Evolutionary conservation across 30 jellyfish, hydroid and myxozoan genomes (phyloP).

Genomic region (Aurelia aurita complex sp. Pacific): DNA sequence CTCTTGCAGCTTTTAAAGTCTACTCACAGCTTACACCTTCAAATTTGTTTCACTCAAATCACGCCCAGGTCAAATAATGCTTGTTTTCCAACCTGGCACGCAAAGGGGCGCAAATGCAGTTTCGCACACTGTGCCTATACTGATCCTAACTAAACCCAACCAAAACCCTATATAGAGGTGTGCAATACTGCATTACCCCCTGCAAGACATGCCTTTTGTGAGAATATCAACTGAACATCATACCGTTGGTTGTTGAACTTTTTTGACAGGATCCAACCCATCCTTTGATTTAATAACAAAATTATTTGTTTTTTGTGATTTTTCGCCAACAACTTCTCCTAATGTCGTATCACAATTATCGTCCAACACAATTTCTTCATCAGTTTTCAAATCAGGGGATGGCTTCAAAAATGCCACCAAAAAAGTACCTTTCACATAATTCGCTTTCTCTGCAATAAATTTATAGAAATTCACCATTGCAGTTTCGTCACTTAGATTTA

Average conservation of each 20-base stretch:
- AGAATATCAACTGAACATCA: too few relatives aligned
- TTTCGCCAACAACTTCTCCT: constrained; percentile 45
- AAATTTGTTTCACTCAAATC: too few relatives aligned
- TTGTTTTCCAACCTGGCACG: too few relatives aligned
- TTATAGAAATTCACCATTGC: constrained; percentile 47
- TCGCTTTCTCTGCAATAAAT: constrained; percentile 55
- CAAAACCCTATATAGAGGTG: too few relatives aligned
- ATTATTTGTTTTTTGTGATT: constrained; percentile 15
- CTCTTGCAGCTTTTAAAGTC: too few relatives aligned
- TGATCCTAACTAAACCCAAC: too few relatives aligned
- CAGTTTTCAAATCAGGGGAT: constrained; percentile 31
- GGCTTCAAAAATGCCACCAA: constrained; percentile 63
- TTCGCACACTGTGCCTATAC: too few relatives aligned
- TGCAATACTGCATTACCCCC: too few relatives aligned
- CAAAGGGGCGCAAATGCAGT: too few relatives aligned
- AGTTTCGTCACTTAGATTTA: constrained; percentile 25
- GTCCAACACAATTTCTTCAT: constrained; percentile 51
- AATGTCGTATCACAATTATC: constrained; percentile 37
- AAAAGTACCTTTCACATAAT: constrained; percentile 28
- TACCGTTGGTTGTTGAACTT: constrained; percentile 40
- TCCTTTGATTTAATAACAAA: constrained; percentile 31
- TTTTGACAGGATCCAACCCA: constrained; percentile 40
- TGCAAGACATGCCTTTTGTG: too few relatives aligned
- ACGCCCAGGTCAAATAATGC: too few relatives aligned
- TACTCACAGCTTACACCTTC: too few relatives aligned